Conservation (phyloP, 2,113 vertebrate species). For the Phoenicopterus ruber region DNA sequence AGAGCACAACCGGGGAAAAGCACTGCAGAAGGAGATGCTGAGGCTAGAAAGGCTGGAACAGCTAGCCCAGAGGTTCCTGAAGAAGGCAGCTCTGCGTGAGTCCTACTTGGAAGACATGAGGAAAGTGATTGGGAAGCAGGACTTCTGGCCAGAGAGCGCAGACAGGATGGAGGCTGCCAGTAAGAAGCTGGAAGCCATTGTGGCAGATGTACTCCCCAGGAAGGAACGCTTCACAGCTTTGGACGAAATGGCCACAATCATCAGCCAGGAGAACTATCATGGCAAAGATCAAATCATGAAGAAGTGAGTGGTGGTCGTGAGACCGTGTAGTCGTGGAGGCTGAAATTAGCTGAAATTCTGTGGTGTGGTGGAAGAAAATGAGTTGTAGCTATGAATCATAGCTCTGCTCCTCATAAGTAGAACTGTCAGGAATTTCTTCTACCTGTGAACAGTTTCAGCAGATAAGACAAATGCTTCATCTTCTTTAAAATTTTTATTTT, state of each 20-base stretch:
- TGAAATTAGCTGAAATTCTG: not conserved
- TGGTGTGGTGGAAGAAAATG: not conserved
- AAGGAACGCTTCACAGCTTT: constrained; percentile 82
- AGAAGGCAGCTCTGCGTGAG: constrained; percentile 83
- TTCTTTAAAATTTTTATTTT: not conserved
- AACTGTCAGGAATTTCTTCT: not conserved
- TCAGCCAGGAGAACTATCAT: constrained; percentile 83
- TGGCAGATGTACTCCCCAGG: constrained; percentile 79
- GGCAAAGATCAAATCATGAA: constrained; percentile 72
- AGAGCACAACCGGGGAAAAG: constrained; percentile 72
- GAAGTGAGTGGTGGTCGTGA: constrained; percentile 64
- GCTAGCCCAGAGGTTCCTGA: constrained; percentile 80
- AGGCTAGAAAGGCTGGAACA: constrained; percentile 85
- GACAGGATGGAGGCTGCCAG: constrained; percentile 74
- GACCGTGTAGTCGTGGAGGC: not conserved
- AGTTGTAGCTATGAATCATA: not conserved
- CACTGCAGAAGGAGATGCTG: constrained; percentile 78
- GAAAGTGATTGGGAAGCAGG: constrained; percentile 75
- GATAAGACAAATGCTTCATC: not conserved
- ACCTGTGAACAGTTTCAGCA: not conserved
- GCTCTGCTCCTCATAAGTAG: not conserved
- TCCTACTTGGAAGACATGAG: constrained; percentile 80
- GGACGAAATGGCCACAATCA: constrained; percentile 72
- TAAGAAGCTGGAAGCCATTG: constrained; percentile 83
- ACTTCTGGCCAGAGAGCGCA: constrained; percentile 59